Conservation (phyloP, 1,140 invertebrate species). For the Bathynomus jamesi region DNA sequence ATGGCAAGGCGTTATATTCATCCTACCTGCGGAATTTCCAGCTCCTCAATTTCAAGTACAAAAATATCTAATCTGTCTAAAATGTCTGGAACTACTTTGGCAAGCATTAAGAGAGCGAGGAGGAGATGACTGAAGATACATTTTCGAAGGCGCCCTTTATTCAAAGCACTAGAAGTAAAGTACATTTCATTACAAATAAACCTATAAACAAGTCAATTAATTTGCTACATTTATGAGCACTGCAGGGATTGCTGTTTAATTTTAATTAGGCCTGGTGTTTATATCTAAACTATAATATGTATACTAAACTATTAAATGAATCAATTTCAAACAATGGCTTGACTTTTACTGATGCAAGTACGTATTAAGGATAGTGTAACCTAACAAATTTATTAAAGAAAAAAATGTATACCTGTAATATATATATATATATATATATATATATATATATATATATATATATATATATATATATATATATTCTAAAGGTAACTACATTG, state of each 20-base stretch:
- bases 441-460: slow-evolving; percentile 6
- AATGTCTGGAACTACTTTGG: slow-evolving; percentile 83
- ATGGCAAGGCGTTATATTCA: no score
- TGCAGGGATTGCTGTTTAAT: no score
- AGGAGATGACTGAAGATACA: slow-evolving; percentile 88
- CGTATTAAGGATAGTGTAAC: slow-evolving; percentile 10
- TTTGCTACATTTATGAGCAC: background rate
- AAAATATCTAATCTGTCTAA: slow-evolving; percentile 86
- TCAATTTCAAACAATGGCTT: slow-evolving; percentile 14
- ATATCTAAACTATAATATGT: background rate
- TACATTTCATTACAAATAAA: background rate
- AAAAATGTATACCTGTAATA: slow-evolving; percentile 5
- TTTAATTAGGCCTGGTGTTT: no score
- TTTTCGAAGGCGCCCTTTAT: slow-evolving; percentile 83
- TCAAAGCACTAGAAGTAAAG: slow-evolving; percentile 67
- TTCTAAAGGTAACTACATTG: no score
- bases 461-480: slow-evolving; percentile 9
- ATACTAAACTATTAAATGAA: slow-evolving; percentile 1
- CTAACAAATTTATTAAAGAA: slow-evolving; percentile 10
- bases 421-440: slow-evolving; percentile 7
- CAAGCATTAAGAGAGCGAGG: slow-evolving; percentile 79
- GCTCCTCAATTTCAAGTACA: slow-evolving; percentile 84
- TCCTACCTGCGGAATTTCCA: slow-evolving; percentile 77
- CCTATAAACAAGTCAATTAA: background rate
- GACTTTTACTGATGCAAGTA: slow-evolving; percentile 8